phyloP scores from a whole-genome alignment of 2,113 vertebrate species.

The Bostrychus sinensis region DNA sequence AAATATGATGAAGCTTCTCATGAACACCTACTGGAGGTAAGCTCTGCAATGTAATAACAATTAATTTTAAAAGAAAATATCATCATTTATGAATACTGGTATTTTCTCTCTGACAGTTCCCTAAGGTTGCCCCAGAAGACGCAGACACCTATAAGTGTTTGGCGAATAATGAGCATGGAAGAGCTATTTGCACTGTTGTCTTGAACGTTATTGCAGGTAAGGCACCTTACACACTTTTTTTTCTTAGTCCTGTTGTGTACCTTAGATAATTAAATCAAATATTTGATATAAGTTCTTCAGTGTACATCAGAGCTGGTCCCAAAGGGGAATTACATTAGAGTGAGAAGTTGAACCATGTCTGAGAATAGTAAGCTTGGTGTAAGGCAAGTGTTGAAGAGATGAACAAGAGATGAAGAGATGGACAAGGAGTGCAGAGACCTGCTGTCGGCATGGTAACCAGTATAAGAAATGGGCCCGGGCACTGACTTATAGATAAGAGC shows the following conservation, averaged over 20 bases:
- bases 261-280: background rate
- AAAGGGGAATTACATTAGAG: background rate
- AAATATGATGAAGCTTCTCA: conserved; percentile 64
- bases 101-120: conserved; percentile 78
- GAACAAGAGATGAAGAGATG: background rate
- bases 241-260: background rate
- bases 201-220: conserved; percentile 88
- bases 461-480: background rate
- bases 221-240: conserved; percentile 9
- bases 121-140: conserved; percentile 78
- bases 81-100: background rate
- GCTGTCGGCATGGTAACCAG: background rate
- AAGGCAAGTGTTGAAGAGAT: too few species aligned
- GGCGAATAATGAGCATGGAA: conserved; percentile 85
- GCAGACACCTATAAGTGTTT: conserved; percentile 87
- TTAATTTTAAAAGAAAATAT: background rate
- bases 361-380: background rate
- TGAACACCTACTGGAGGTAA: conserved; percentile 85
- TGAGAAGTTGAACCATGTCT: background rate
- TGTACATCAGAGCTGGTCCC: background rate
- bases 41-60: background rate
- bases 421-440: background rate
- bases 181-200: conserved; percentile 81
- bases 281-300: background rate
- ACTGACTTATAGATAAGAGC: background rate